A percentile compares a stretch with the other conserved stretches of the same genome.
phyloP scores from a whole-genome alignment of 1,140 invertebrate genomes.

The Arion vulgaris region DNA sequence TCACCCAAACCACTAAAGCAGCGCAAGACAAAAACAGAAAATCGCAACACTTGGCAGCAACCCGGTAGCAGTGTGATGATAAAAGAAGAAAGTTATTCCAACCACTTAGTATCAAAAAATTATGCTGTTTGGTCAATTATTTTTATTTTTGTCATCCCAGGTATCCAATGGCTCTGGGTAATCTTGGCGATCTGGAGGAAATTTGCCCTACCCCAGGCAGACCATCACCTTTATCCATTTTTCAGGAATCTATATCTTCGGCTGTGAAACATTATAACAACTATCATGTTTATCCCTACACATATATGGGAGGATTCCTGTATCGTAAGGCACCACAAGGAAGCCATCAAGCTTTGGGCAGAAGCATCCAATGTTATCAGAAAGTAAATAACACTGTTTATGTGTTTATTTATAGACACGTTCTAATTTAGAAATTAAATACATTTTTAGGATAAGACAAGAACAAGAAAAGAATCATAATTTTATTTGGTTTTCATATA shows the following conservation, averaged over 20 bases:
- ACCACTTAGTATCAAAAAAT: too few species aligned
- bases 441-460: too few species aligned
- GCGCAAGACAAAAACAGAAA: too few species aligned
- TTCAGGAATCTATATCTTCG: conserved; percentile 85
- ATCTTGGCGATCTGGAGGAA: conserved; percentile 93
- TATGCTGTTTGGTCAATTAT: too few species aligned
- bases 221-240: conserved; percentile 74
- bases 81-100: too few species aligned
- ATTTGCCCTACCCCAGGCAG: conserved; percentile 81
- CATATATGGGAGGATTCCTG: conserved; percentile 94
- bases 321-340: conserved; percentile 91
- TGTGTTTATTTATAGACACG: too few species aligned
- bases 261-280: conserved; percentile 88
- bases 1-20: too few species aligned
- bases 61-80: too few species aligned
- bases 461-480: too few species aligned
- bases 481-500: too few species aligned
- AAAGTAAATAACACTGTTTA: conserved; percentile 82
- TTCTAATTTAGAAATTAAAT: too few species aligned
- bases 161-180: conserved; percentile 94
- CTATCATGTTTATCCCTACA: conserved; percentile 96
- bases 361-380: conserved; percentile 93
- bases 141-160: conserved; percentile 49
- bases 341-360: conserved; percentile 93
- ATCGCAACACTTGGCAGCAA: too few species aligned